A percentile compares a stretch with the other conserved stretches of the same genome.
Conservation (phyloP, 2,888 invertebrate genomes). For the Drosophila lutescens region DNA sequence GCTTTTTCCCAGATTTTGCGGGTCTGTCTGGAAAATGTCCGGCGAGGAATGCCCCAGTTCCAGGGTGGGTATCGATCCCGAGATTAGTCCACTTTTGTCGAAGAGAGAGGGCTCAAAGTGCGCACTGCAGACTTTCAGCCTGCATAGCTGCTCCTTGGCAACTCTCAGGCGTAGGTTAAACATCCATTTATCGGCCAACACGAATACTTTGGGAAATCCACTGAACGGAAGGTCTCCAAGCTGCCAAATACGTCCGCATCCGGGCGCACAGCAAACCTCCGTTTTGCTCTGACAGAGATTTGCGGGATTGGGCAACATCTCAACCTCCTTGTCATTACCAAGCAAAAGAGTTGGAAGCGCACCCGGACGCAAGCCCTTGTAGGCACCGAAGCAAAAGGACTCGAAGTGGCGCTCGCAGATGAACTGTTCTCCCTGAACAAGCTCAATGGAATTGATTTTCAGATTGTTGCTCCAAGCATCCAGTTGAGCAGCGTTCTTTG, state of each 20-base stretch:
- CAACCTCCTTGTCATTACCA: slow-evolving; percentile 51
- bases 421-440: slow-evolving; percentile 33
- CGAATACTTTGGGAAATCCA: slow-evolving; percentile 54
- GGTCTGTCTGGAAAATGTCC: slow-evolving; percentile 33
- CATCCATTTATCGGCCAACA: slow-evolving; percentile 64
- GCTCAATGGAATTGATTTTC: slow-evolving; percentile 19
- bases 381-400: slow-evolving; percentile 52
- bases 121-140: slow-evolving; percentile 55
- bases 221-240: slow-evolving; percentile 43
- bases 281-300: slow-evolving; percentile 31
- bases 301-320: slow-evolving; percentile 64
- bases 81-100: slow-evolving; percentile 41
- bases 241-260: slow-evolving; percentile 46
- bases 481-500: slow-evolving; percentile 42
- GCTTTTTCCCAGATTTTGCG: neutral
- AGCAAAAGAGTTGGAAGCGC: slow-evolving; percentile 73
- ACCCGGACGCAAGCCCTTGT: slow-evolving; percentile 43
- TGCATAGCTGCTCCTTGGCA: slow-evolving; percentile 20
- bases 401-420: slow-evolving; percentile 79
- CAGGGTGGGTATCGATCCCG: slow-evolving; percentile 69
- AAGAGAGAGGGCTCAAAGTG: slow-evolving; percentile 65
- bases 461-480: slow-evolving; percentile 74
- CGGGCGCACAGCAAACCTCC: slow-evolving; percentile 55
- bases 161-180: slow-evolving; percentile 59
- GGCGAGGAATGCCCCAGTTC: slow-evolving; percentile 59